Conservation (phyloP, 2,888 invertebrate genomes). For the Colostygia pectinataria region DNA sequence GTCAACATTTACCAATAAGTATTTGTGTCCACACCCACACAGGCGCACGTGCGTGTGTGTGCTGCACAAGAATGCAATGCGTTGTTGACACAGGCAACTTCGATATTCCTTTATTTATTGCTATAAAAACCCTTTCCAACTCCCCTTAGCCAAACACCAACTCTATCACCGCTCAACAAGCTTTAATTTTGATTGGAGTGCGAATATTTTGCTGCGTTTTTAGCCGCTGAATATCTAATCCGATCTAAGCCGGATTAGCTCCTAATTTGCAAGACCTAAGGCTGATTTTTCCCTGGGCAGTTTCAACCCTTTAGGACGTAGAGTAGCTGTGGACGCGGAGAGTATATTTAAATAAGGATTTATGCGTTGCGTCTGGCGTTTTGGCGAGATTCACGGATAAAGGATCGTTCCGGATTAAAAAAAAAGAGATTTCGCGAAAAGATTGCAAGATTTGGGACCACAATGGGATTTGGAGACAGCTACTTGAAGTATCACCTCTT, state of each 20-base stretch:
- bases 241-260: slow-evolving; percentile 41
- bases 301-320: slow-evolving; percentile 39
- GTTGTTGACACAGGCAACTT: slow-evolving; percentile 82
- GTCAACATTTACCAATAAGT: slow-evolving; percentile 80
- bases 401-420: slow-evolving; percentile 66
- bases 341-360: slow-evolving; percentile 83
- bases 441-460: slow-evolving; percentile 59
- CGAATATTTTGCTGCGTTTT: slow-evolving; percentile 46
- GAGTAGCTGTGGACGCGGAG: slow-evolving; percentile 41
- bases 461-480: slow-evolving; percentile 54
- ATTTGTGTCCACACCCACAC: slow-evolving; percentile 72
- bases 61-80: slow-evolving; percentile 77
- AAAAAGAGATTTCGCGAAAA: slow-evolving; percentile 55
- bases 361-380: slow-evolving; percentile 80
- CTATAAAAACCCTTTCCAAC: slow-evolving; percentile 73
- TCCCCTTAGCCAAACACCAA: slow-evolving; percentile 29
- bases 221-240: slow-evolving; percentile 25
- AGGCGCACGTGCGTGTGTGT: slow-evolving; percentile 39
- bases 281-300: slow-evolving; percentile 36
- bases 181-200: slow-evolving; percentile 27
- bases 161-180: slow-evolving; percentile 14
- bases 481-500: slow-evolving; percentile 50
- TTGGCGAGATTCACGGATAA: slow-evolving; percentile 80
- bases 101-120: slow-evolving; percentile 83
- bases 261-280: slow-evolving; percentile 39